Evolutionary conservation across 2,113 vertebrate genomes (phyloP), one percentile per base, ranked within the genome.

Genomic region (Syngnathoides biaculeatus): DNA sequence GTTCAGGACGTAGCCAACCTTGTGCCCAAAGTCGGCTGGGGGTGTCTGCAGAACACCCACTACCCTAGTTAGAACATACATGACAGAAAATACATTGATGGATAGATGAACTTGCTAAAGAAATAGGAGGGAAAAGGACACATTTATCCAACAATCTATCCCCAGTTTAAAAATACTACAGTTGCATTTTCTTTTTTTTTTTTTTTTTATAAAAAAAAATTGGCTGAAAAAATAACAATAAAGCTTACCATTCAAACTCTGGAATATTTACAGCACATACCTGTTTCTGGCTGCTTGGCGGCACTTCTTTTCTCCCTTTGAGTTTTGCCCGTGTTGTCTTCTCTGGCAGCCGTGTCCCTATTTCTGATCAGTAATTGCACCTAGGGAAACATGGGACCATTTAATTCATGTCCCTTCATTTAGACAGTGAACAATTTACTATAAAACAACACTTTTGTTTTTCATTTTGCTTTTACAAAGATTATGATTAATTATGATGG

Each of bases 221-320:
- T 62, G 26, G 5, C 14, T 43, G 6, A 67, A 27, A 27, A 53
- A 56, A 62, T 8, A 61, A 14, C n/a, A 6, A 59, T 22, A n/a
- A 48, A 35, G 17, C 4, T 38, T 38, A 27, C 53, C 14, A 64
- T 11, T 43, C 14, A 5, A 26, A 68, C 35, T 62, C 27, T 43
- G 10, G 39, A 26, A 57, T 57, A 48, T 15, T 5, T 17, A 48
- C 1, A 57, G 26, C 55, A 57, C 26, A 22, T 87, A 87, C 89
- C 90, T 75, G 84, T 71, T 30, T 90, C 89, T 75, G 83, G 38
- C 22, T 85, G 83, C 67, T 78, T 89, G 59, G 78, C 79, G 13
- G 87, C 83, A 72, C 89, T 92, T 67, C 89, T 84, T 84, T 91
- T 91, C 14, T 78, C 73, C 65, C 90, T 79, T 67, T 85, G 89